Evolutionary conservation across 2,797 vertebrate species (phyloP), one percentile per base, ranked within the genome.

Genomic region (Mionectes olivaceus): DNA sequence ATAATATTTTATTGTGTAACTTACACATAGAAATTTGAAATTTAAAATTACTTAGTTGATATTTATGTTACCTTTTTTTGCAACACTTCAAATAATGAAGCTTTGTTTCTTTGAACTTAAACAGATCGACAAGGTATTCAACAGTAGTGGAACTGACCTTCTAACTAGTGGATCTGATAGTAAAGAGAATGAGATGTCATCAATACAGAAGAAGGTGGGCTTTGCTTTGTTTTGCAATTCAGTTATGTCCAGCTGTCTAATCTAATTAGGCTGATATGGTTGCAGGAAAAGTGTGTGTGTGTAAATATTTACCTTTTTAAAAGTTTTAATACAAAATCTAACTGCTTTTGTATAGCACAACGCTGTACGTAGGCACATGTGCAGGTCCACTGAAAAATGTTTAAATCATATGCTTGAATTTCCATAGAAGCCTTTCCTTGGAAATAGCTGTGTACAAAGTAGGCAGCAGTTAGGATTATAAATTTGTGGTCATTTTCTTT

Each of bases 111-210:
- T 96, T 94, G 57, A 92, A 57, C 90, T 94, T 96, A 35, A 96
- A 95, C 97, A 99, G 98, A 98, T 99, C 73, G 99, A 99, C 50
- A 99, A 98, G 64, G 98, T 99, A 69, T 99, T 98, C 96, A 98
- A 89, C 83, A 97, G 60, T 52, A 94, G 99, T 74, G 98, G 98
- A 73, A 89, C 97, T 61, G 98, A 98, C 88, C 97, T 98, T 76
- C 96, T 97, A 65, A 98, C 97, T 93, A 56, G 98, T 30, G 97
- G 98, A 65, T 97, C 98, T 69, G 99, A 99, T 65, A 98, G 96
- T 70, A 99, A 98, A 96, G 99, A 99, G 87, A 99, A 98, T 47
- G 99, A 99, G 56, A 96, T 98, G 17, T 97, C 98, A 64, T 95
- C 97, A 59, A 95, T 98, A 17, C 99, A 98, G 93, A 99, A 98